Percentiles rank a stretch among this genome's conserved stretches.
These are phyloP conservation scores for Caradrina kadenii DNA, from an alignment of 2,888 invertebrate genomes.

Conservation along the genomic window DNA sequence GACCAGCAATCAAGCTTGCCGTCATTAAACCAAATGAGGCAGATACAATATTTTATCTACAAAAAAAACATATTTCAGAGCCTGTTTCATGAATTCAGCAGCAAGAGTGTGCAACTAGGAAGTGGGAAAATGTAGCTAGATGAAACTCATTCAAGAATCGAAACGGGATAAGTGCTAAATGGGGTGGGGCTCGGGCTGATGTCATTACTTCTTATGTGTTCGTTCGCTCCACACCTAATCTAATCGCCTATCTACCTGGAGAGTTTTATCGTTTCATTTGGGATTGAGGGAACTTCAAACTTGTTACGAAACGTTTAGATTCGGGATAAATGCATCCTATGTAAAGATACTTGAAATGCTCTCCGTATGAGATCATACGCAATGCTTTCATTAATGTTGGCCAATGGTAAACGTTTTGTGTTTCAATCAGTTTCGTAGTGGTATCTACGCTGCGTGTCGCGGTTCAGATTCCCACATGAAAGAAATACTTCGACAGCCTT, in stretches of 20 bases:
- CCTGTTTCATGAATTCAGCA: constrained; percentile 7
- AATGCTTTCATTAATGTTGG: background rate
- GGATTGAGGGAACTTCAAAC: constrained; percentile 42
- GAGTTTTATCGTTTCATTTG: constrained; percentile 59
- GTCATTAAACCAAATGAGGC: background rate
- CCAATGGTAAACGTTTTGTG: background rate
- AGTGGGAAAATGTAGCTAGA: constrained; percentile 35
- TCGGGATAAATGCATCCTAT: constrained; percentile 26
- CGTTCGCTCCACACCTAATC: constrained; percentile 57
- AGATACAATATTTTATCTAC: background rate
- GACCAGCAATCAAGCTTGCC: background rate
- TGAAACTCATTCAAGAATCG: constrained; percentile 62
- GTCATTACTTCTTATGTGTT: constrained; percentile 63
- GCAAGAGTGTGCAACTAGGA: constrained; percentile 21
- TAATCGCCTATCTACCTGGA: constrained; percentile 61
- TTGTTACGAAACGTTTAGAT: constrained; percentile 31
- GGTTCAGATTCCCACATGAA: no score
- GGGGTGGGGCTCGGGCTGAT: constrained; percentile 42
- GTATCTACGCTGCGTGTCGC: no score
- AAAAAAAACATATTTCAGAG: background rate
- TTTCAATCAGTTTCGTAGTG: background rate
- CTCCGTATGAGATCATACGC: background rate
- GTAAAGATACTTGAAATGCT: background rate
- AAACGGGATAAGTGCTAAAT: constrained; percentile 61
- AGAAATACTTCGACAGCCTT: no score